Evolutionary conservation across 2,113 vertebrate species (phyloP).

Genomic region (Trinectes maculatus): DNA sequence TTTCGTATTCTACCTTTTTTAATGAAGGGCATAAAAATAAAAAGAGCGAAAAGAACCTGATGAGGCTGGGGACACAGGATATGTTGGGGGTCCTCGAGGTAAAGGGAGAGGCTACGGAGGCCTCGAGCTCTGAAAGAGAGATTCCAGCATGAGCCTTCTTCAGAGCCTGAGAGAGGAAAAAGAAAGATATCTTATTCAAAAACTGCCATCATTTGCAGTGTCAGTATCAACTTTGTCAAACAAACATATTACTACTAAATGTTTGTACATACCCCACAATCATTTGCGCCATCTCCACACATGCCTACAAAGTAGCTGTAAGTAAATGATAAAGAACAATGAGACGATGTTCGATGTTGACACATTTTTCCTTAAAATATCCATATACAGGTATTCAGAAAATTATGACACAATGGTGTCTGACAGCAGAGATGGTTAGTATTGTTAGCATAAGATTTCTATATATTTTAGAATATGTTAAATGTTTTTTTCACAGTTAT

Average conservation of each 20-base stretch:
- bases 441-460: no score
- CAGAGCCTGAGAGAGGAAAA: constrained; percentile 83
- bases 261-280: constrained; percentile 91
- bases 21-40: neutral
- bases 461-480: no score
- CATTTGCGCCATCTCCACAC: constrained; percentile 98
- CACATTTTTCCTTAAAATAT: no score
- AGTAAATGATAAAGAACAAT: constrained; percentile 48
- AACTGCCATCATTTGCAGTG: neutral
- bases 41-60: constrained; percentile 82
- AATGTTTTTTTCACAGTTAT: no score
- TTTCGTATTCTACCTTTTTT: neutral
- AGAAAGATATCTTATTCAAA: constrained; percentile 55
- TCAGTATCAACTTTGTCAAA: neutral
- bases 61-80: constrained; percentile 96
- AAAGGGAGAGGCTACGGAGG: constrained; percentile 97
- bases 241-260: neutral
- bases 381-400: no score
- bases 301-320: constrained; percentile 96
- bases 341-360: neutral
- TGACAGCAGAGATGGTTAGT: no score
- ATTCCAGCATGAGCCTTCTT: constrained; percentile 96
- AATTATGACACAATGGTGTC: no score
- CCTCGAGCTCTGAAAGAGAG: constrained; percentile 96
- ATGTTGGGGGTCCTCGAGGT: constrained; percentile 96